Evolutionary conservation across 2,113 vertebrate genomes (phyloP).

Genomic region (Notiomystis cincta): DNA sequence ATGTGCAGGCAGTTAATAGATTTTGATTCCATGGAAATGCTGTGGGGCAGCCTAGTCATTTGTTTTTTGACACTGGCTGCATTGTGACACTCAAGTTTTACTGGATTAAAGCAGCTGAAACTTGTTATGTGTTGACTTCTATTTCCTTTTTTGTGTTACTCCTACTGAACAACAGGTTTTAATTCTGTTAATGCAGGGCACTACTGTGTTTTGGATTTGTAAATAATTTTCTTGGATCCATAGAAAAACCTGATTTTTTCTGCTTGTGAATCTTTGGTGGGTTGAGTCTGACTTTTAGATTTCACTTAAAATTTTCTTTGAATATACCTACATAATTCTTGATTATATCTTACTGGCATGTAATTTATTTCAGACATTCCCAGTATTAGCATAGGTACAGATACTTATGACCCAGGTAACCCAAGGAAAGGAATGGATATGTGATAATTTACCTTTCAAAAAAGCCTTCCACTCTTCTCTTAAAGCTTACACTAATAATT

Average conservation of each 20-base stretch:
- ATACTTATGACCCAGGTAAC: background rate
- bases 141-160: background rate
- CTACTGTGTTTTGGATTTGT: background rate
- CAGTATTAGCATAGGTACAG: background rate
- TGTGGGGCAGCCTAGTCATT: background rate
- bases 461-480: background rate
- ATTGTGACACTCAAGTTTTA: background rate
- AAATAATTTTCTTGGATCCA: background rate
- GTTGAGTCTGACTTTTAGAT: background rate
- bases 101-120: background rate
- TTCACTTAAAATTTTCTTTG: background rate
- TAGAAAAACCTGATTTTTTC: background rate
- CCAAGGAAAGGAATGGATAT: background rate
- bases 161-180: background rate
- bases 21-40: background rate
- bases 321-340: background rate
- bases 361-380: background rate
- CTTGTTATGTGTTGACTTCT: background rate
- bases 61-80: background rate
- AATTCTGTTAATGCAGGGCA: background rate
- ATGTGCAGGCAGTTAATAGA: constrained; percentile 16
- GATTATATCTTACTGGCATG: background rate
- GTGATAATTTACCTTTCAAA: background rate
- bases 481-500: background rate
- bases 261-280: background rate